Evolutionary conservation across 2,113 vertebrate species (phyloP), one percentile per base, ranked within the genome.

Genomic region (Odontesthes bonariensis): DNA sequence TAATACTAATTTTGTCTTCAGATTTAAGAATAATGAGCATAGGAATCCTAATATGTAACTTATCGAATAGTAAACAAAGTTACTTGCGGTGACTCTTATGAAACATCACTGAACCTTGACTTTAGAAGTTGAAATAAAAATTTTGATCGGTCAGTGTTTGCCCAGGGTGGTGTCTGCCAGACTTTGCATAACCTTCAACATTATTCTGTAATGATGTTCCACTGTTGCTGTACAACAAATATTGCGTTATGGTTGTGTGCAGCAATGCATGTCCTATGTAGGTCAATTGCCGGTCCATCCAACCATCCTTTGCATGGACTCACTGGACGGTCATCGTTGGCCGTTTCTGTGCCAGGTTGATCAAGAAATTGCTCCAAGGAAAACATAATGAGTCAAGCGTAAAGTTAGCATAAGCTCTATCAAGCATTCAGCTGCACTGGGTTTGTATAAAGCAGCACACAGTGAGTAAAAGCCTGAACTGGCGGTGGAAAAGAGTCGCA

Each of bases 371-470:
- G 40, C 69, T 74, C 11, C 4, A 17, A 76, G 60, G 67, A 49
- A 59, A 73, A 77, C 73, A 33, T 42, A 86, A 70, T 59, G 60
- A 86, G 49, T 86, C 77, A 65, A 73, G 78, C 12, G 23, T 83
- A 55, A 72, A 81, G 72, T 72, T 67, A 57, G 52, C 33, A 12
- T 52, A 59, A 65, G 78, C 73, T 79, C 83, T 53, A 68, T 76
- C 82, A 81, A 52, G 63, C 73, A 75, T 81, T 73, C 73, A 33
- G 31, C 23, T 47, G 59, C 47, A 35, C 5, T 52, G 67, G 40
- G 22, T 72, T 73, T 59, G 46, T 38, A 58, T 20, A 42, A 38
- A 38, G 51, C 2, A 46, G 69, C 31, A 61, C 38, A 59, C 9
- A 8, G 51, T 10, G 64, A 69, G 46, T 59, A 51, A 22, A 62